Base-by-base conservation (phyloP, 2,888 invertebrate genomes). In the Epirrhoe tristata region DNA sequence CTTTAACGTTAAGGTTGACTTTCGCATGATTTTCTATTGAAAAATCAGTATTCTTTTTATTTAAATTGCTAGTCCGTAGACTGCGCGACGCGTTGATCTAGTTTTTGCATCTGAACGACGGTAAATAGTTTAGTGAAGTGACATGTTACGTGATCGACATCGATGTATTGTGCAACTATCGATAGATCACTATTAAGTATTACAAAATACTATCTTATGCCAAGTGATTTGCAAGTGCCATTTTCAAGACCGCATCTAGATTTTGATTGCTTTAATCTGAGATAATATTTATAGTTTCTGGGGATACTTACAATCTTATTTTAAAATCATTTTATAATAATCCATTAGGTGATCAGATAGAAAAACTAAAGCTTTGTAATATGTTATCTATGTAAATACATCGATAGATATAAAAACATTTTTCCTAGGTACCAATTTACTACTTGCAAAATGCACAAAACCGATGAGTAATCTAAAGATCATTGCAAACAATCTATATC, bases 11-110 rank as follows among this genome's bases (percentile, higher is more conserved):
- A 86, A 78, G 73, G 80, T 76, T 73, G 64, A 71, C 62, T 77
- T 77, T 83, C 34, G 73, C 53, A 32, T 79, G 66, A 6, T n/a
- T 50, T 8, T 46, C 48, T 64, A 39, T 63, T 34, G 34, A 17
- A 72, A 16, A 14, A n/a, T 46, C 3, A 12, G 62, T 71, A 75
- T 63, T 74, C 80, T 84, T 87, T 86, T 86, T 87, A 74, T 82
- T 85, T 79, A 79, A 82, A 82, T 80, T 85, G 81, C 79, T 82
- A 81, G 77, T 61, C 69, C 72, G 83, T 81, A 91, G 91, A 91
- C 91, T 88, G 91, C 90, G 86, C 89, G 91, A 90, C 91, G 91
- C 90, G 86, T 80, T 81, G 81, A 81, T 81, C 83, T 82, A 86
- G 87, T 76, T 52, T 89, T 89, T 89, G 87, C 90, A 85, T 87